Evolutionary conservation across 1,140 invertebrate genomes (phyloP), one percentile per base, ranked within the genome.

Genomic region (Danaus plexippus): DNA sequence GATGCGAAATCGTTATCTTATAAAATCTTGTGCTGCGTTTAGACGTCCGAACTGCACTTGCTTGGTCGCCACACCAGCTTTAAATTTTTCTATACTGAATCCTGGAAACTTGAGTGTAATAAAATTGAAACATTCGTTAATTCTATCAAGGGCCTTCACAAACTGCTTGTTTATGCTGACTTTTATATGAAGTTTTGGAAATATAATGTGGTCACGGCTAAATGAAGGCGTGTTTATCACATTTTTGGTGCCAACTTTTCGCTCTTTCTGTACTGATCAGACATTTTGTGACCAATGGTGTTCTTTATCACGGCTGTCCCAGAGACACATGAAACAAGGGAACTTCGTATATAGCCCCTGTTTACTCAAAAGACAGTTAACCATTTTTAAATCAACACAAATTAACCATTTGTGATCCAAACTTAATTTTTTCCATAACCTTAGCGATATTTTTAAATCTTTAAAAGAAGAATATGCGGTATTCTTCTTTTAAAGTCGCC

Each of bases 81-180:
- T 56, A 2, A 56, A 22, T 56, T 56, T 50, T 56, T 11, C 11
- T 9, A n/a, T 43, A 22, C 43, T 46, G 43, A n/a, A n/a, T n/a
- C n/a, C n/a, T n/a, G n/a, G n/a, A n/a, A n/a, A n/a, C n/a, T 40
- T 42, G 43, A 22, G 9, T 53, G 32, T 9, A 53, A 59, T 13
- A 52, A 42, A 47, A 11, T 52, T 47, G 22, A 52, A 52, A n/a
- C 47, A 54, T 46, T 41, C 13, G 4, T 49, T 49, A 47, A 15
- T 52, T 32, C 22, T 57, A 15, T 50, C 47, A 12, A 56, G 47
- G 11, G 54, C 54, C 9, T 43, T 56, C 9, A 49, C 40, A 56
- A 43, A 50, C 18, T 50, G 48, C 22, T 50, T 50, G 9, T 40
- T 50, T 32, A 50, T 8, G 8, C 48, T 9, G 9, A 50, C 9